Evolutionary conservation across 2,113 vertebrate species (phyloP).

Genomic region (Aleadryas rufinucha): DNA sequence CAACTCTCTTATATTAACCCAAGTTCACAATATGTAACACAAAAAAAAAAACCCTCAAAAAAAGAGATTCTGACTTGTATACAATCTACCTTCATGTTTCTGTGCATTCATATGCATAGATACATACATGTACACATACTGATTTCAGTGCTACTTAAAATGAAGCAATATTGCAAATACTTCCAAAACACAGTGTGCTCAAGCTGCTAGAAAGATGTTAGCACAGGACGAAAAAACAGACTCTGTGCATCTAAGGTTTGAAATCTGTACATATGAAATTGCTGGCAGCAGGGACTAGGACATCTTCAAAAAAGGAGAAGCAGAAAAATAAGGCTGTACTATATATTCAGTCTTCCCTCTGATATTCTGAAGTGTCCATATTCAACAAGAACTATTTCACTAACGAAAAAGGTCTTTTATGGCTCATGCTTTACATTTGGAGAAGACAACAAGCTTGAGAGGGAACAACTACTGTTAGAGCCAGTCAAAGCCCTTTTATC

Average conservation of each 20-base stretch:
- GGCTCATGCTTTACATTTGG: not conserved
- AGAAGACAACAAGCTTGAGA: not conserved
- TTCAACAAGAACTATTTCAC: not conserved
- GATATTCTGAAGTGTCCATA: not conserved
- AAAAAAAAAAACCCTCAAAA: not conserved
- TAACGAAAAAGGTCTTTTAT: not conserved
- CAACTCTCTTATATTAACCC: not conserved
- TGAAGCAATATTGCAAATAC: not conserved
- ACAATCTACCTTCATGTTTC: not conserved
- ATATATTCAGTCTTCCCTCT: not conserved
- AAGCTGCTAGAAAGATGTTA: not conserved
- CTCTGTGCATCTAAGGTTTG: not conserved
- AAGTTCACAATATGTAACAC: not conserved
- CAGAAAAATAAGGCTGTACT: not conserved
- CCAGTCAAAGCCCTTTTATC: not conserved
- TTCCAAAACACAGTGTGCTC: not conserved
- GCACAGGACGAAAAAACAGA: not conserved
- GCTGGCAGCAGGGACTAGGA: not conserved
- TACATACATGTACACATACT: not conserved
- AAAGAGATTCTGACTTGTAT: not conserved
- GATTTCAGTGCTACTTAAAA: not conserved
- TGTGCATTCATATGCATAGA: not conserved
- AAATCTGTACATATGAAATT: not conserved
- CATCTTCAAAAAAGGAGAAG: not conserved
- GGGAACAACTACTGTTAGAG: not conserved